Evolutionary conservation across 2,888 invertebrate genomes (phyloP).

Genomic region (Heteropelma amictum): DNA sequence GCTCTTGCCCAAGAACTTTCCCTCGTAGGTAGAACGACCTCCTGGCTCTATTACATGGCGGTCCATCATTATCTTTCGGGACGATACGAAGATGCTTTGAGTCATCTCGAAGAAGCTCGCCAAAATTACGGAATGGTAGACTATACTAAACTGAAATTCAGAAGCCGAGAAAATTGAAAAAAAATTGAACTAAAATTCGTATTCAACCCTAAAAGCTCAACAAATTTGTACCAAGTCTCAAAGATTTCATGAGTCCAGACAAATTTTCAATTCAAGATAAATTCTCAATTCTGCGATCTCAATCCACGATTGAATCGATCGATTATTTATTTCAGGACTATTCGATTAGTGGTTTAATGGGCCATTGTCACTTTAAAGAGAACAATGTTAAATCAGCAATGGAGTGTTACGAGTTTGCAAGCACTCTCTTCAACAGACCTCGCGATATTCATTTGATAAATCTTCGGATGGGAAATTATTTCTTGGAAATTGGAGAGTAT

Average conservation of each 20-base stretch:
- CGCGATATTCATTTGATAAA: constrained; percentile 65
- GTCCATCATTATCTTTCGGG: constrained; percentile 65
- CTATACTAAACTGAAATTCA: not conserved
- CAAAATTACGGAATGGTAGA: constrained; percentile 64
- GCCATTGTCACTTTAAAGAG: constrained; percentile 64
- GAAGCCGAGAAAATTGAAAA: too few relatives aligned
- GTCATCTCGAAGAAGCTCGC: constrained; percentile 63
- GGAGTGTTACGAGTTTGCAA: constrained; percentile 65
- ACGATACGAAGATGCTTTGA: constrained; percentile 64
- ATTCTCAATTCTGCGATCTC: too few relatives aligned
- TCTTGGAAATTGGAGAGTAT: constrained; percentile 58
- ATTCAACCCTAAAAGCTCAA: too few relatives aligned
- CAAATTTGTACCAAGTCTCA: too few relatives aligned
- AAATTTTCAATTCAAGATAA: too few relatives aligned
- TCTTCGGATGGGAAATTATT: constrained; percentile 65
- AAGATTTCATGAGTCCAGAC: too few relatives aligned
- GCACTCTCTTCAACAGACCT: constrained; percentile 65
- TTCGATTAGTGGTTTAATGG: constrained; percentile 65
- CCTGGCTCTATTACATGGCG: constrained; percentile 66
- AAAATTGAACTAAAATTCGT: too few relatives aligned
- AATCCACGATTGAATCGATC: too few relatives aligned
- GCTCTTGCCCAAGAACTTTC: constrained; percentile 66
- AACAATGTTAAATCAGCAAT: constrained; percentile 58
- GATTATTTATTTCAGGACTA: constrained; percentile 63
- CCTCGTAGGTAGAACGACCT: constrained; percentile 54